Percentiles rank a stretch among this genome's conserved stretches.
Conservation (phyloP, 1,140 invertebrate species). For the Drosophila bifasciata region DNA sequence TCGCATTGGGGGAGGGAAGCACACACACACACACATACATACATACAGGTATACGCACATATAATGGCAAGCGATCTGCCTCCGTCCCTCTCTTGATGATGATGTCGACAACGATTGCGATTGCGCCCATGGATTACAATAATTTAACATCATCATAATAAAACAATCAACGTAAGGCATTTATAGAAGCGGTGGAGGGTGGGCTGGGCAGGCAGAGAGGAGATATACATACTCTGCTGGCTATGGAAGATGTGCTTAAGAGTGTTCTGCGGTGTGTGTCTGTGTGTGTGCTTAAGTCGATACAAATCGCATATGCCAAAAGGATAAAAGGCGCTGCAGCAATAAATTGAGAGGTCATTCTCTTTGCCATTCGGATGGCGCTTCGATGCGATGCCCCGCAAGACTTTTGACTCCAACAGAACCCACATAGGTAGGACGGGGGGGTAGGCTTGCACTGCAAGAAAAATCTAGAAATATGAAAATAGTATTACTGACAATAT, state of each 20-base stretch:
- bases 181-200: slow-evolving; percentile 33
- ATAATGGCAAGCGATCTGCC: too few relatives aligned
- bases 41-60: too few relatives aligned
- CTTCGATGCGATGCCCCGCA: slow-evolving; percentile 38
- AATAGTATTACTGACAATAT: not conserved
- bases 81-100: slow-evolving; percentile 43
- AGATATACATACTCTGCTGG: slow-evolving; percentile 4
- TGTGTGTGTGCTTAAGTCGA: slow-evolving; percentile 67
- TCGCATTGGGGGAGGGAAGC: slow-evolving; percentile 10
- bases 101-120: slow-evolving; percentile 83
- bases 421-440: not conserved
- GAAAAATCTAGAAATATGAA: not conserved
- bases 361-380: slow-evolving; percentile 57
- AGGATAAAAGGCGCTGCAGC: slow-evolving; percentile 73
- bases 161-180: slow-evolving; percentile 83
- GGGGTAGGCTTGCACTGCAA: slow-evolving; percentile 1
- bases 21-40: not conserved
- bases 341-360: slow-evolving; percentile 84
- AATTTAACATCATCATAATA: slow-evolving; percentile 84
- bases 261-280: slow-evolving; percentile 4
- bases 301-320: slow-evolving; percentile 81
- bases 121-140: slow-evolving; percentile 83
- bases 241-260: not conserved
- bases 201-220: slow-evolving; percentile 1
- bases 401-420: slow-evolving; percentile 35